Evolutionary conservation across 2,797 vertebrate genomes (phyloP).

Genomic region (Halcyon badia): DNA sequence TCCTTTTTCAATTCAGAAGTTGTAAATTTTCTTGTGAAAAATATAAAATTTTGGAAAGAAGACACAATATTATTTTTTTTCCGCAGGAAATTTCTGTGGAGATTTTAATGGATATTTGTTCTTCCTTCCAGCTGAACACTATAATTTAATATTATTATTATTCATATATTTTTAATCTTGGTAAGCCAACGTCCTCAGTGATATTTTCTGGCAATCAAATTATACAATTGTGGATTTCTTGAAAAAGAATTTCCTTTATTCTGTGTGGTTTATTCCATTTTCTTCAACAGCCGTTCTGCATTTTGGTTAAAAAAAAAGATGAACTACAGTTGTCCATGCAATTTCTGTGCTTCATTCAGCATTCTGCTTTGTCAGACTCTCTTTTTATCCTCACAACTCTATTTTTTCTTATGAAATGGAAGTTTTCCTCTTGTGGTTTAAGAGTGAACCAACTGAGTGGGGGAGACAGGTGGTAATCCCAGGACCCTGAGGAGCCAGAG

Average conservation of each 20-base stretch:
- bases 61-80: not conserved
- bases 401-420: fast-evolving
- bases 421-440: not conserved
- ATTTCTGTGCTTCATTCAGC: not conserved
- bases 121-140: conserved; percentile 6
- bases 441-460: too few species aligned
- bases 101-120: conserved; percentile 1
- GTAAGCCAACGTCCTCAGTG: conserved; percentile 18
- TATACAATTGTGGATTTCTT: conserved; percentile 54
- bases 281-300: not conserved
- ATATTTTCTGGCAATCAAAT: conserved; percentile 65
- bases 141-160: conserved; percentile 62
- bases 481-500: too few species aligned
- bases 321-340: not conserved
- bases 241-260: conserved; percentile 32
- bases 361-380: not conserved
- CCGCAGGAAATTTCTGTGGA: conserved; percentile 36
- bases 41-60: conserved; percentile 9
- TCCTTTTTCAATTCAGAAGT: not conserved
- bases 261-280: conserved; percentile 27
- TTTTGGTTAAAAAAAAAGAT: not conserved
- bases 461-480: too few species aligned
- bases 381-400: not conserved
- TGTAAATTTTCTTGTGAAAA: conserved; percentile 18
- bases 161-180: conserved; percentile 46